A percentile compares a stretch with the other conserved stretches of the same genome.
Conservation (phyloP, 2,113 vertebrate species). For the Corythornis madagascariensis region DNA sequence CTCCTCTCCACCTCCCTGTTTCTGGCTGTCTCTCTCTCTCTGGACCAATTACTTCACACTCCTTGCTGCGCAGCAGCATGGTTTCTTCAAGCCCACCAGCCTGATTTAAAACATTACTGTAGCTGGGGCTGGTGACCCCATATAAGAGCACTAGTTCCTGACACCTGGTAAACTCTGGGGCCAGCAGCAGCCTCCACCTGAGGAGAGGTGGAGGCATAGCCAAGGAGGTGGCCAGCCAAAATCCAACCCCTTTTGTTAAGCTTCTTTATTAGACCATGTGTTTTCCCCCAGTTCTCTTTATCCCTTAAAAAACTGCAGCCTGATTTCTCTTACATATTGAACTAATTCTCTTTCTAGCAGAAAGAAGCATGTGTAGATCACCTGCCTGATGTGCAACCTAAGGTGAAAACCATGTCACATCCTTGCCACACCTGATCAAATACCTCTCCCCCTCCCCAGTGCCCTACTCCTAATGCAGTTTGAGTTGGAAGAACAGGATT, state of each 20-base stretch:
- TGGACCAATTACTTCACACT: background rate
- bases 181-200: background rate
- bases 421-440: background rate
- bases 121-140: background rate
- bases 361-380: background rate
- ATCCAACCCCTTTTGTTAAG: background rate
- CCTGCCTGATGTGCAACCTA: background rate
- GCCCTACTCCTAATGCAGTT: background rate
- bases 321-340: background rate
- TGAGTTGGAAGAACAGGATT: background rate
- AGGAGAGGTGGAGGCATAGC: background rate
- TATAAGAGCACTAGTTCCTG: background rate
- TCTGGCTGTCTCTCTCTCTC: background rate
- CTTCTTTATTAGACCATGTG: background rate
- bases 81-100: background rate
- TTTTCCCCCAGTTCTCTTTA: background rate
- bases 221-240: background rate
- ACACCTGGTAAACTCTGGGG: fast-evolving
- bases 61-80: background rate
- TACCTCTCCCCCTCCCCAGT: background rate
- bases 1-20: background rate
- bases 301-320: background rate
- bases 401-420: background rate
- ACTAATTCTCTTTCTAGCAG: background rate
- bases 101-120: background rate